Base-by-base conservation (phyloP, 1,140 invertebrate species). In the Trichogramma pretiosum region DNA sequence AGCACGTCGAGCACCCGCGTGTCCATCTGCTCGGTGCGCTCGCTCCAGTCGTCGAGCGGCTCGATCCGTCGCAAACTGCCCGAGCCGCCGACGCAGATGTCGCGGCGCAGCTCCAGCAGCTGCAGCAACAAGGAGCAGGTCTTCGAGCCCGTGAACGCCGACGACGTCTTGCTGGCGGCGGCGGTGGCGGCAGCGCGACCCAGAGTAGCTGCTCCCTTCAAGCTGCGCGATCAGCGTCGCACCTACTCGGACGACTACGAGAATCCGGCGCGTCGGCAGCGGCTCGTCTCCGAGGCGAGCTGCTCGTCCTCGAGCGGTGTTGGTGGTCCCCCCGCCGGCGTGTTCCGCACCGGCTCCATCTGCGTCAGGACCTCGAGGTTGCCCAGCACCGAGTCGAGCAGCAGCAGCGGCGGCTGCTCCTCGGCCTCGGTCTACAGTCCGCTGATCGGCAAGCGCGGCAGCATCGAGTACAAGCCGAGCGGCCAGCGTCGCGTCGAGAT, bases 211-310 rank as follows among this genome's bases (percentile, higher is more conserved):
- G n/a, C n/a, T n/a, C n/a, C n/a, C n/a, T n/a, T n/a, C n/a, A n/a
- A n/a, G n/a, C n/a, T 21, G 2, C 21, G 40, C 53, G 55, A 10
- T n/a, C 57, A 62, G 14, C 48, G 62, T 11, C 52, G 63, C 18
- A 59, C 58, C 0, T 52, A 56, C 5, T 64, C 63, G 5, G 64
- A 64, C 26, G 62, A 67, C 22, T 59, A 61, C 19, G 64, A 64
- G 32, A 46, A 50, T 30, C 37, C 48, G 7, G 35, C 1, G 4
- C 42, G 48, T 9, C 14, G 42, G 14, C 21, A 34, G 30, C 28
- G 32, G 35, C 8, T 11, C 33, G 7, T 11, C 14, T n/a, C 8
- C 33, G 16, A 3, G 35, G 14, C 5, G 17, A 26, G 5, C 28
- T 33, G 10, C 13, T 43, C 24, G n/a, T 13, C 24, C 14, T 26